Conservation (phyloP, 2,797 vertebrate species). For the Passerculus sandwichensis region DNA sequence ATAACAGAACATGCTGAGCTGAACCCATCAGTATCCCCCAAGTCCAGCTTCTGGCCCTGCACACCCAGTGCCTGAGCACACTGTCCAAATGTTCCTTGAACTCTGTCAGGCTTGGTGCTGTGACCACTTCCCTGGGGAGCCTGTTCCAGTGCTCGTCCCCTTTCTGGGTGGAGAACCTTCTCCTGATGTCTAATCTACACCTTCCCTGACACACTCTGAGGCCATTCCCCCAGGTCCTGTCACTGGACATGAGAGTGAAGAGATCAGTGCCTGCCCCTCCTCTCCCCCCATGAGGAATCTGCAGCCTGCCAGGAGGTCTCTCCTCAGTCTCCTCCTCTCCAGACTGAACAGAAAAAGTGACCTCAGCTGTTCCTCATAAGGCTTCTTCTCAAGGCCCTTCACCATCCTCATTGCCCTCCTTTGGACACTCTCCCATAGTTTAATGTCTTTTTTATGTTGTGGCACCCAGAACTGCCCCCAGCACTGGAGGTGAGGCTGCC, state of each 20-base stretch:
- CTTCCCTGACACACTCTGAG: not conserved
- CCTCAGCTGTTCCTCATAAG: rapidly evolving
- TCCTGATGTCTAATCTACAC: not conserved
- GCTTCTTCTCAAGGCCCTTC: not conserved
- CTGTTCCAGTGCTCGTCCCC: not conserved
- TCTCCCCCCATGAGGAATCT: rapidly evolving
- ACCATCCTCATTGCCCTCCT: rapidly evolving
- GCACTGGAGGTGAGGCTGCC: rapidly evolving
- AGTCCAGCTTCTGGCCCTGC: not conserved
- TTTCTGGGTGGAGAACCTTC: not conserved
- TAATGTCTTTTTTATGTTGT: rapidly evolving
- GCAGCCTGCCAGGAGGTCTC: not conserved
- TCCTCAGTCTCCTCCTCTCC: not conserved
- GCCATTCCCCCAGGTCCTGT: not conserved
- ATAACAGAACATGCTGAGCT: not conserved
- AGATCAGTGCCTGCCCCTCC: rapidly evolving
- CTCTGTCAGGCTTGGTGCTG: not conserved
- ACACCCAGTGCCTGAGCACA: rapidly evolving
- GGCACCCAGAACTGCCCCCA: not conserved
- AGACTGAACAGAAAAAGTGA: not conserved
- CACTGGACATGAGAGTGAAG: not conserved
- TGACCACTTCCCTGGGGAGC: not conserved
- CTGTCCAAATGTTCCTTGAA: not conserved
- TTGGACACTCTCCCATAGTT: not conserved
- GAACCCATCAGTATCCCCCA: rapidly evolving